A percentile compares a stretch with the other conserved stretches of the same genome.
These are phyloP conservation scores for Drosophila mercatorum DNA, from an alignment of 2,888 invertebrate genomes.

Conservation along the genomic window DNA sequence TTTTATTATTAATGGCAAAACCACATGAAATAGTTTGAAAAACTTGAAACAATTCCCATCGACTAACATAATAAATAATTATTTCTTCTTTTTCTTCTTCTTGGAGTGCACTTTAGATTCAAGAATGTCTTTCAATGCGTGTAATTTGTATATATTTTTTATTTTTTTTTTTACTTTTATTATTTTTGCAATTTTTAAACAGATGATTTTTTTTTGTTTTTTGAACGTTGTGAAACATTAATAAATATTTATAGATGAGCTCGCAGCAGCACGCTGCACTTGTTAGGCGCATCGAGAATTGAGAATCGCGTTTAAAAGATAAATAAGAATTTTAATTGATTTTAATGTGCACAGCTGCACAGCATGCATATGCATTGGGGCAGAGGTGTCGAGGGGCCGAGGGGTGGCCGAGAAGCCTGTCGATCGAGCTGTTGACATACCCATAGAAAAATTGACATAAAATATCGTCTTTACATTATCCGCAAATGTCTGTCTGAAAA, in stretches of 20 bases:
- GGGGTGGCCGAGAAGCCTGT: not conserved
- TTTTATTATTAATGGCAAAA: slow-evolving; percentile 51
- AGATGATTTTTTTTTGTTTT: slow-evolving; percentile 27
- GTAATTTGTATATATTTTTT: slow-evolving; percentile 25
- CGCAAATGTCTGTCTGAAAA: slow-evolving; percentile 43
- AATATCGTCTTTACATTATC: slow-evolving; percentile 63
- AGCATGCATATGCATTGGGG: slow-evolving; percentile 42
- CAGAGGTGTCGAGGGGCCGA: not conserved
- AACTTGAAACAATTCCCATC: slow-evolving; percentile 38
- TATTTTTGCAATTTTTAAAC: slow-evolving; percentile 18
- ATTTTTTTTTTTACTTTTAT: slow-evolving; percentile 18
- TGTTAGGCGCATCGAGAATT: slow-evolving; percentile 59
- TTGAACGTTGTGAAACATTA: slow-evolving; percentile 47
- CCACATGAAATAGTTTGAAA: slow-evolving; percentile 49
- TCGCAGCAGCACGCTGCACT: slow-evolving; percentile 63
- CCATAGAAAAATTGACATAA: slow-evolving; percentile 64
- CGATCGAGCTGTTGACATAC: slow-evolving; percentile 66
- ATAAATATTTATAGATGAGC: slow-evolving; percentile 76
- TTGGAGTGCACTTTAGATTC: slow-evolving; percentile 57
- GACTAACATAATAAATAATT: slow-evolving; percentile 15
- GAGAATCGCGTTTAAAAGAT: slow-evolving; percentile 61
- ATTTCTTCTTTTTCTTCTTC: slow-evolving; percentile 29
- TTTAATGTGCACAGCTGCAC: slow-evolving; percentile 78
- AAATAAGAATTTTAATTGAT: slow-evolving; percentile 78
- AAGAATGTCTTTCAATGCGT: slow-evolving; percentile 65